phyloP scores from a whole-genome alignment of 2,888 invertebrate species.

The Drosophila paranaensis region DNA sequence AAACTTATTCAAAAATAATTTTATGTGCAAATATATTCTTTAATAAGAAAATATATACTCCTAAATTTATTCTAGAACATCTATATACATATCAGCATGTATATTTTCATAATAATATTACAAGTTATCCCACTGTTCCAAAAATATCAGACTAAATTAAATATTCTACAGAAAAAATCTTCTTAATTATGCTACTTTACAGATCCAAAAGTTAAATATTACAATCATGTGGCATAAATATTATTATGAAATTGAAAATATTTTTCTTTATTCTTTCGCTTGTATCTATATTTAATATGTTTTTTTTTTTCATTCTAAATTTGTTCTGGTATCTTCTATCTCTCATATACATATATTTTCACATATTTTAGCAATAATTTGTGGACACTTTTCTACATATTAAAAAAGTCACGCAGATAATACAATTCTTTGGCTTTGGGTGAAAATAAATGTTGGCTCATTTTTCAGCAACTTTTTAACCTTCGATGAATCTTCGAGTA shows the following conservation, averaged over 20 bases:
- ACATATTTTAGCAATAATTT: slow-evolving; percentile 3
- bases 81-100: no score
- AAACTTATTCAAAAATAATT: no score
- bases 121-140: no score
- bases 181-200: no score
- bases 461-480: slow-evolving; percentile 31
- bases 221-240: not conserved
- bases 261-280: not conserved
- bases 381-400: not conserved
- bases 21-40: no score
- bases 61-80: no score
- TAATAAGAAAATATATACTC: no score
- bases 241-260: not conserved
- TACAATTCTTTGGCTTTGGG: slow-evolving; percentile 11
- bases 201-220: not conserved
- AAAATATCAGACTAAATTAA: no score
- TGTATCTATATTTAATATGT: not conserved
- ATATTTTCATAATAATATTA: no score
- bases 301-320: no score
- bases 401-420: not conserved
- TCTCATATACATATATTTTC: not conserved
- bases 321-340: not conserved
- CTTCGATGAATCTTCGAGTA: slow-evolving; percentile 21
- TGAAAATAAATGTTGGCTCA: slow-evolving; percentile 12
- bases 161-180: no score